Base-by-base conservation (phyloP, 2,888 invertebrate species). In the Enchytraeus crypticus region DNA sequence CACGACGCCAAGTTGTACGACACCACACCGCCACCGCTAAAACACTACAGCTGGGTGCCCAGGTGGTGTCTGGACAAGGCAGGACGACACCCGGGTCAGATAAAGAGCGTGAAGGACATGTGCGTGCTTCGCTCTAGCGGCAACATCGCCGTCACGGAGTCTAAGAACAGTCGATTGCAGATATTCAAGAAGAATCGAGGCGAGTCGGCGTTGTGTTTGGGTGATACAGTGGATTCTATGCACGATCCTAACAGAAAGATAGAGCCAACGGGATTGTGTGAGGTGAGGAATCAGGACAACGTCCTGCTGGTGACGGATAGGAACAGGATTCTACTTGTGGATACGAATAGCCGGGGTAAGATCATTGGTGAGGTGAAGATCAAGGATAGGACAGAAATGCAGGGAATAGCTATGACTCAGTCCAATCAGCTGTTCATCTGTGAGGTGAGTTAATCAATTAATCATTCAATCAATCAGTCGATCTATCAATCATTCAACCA, bases 251-350 rank as follows among this genome's bases (percentile, higher is more conserved):
- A 21, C 26, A 32, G 55, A 1, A 21, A 27, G 55, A 54, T 54
- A 8, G 38, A 27, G 14, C 55, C 55, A 26, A 54, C 55, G 21
- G 55, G 55, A 38, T 27, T 54, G 18, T 54, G 55, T 38, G 55
- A 54, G 55, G n/a, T 34, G 27, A 33, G 33, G 8, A 54, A 27
- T 18, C 3, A 38, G 38, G 38, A 21, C 33, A 54, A 38, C 14
- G 32, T 54, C n/a, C 21, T 54, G 55, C 33, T 38, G 1, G 55
- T 54, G 38, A 54, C 55, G 21, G 55, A 54, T 54, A 32, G 27
- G 33, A 54, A 32, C 27, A 32, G 55, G 2, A n/a, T 54, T n/a
- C 55, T 54, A 26, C 34, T 34, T 34, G 23, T 54, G 21, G 55
- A 54, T 38, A 38, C 43, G 5, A 33, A 27, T 3, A 2, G 27